A percentile compares a stretch with the other conserved stretches of the same genome.
phyloP scores from a whole-genome alignment of 2,113 vertebrate genomes.

The Sciurus niger region DNA sequence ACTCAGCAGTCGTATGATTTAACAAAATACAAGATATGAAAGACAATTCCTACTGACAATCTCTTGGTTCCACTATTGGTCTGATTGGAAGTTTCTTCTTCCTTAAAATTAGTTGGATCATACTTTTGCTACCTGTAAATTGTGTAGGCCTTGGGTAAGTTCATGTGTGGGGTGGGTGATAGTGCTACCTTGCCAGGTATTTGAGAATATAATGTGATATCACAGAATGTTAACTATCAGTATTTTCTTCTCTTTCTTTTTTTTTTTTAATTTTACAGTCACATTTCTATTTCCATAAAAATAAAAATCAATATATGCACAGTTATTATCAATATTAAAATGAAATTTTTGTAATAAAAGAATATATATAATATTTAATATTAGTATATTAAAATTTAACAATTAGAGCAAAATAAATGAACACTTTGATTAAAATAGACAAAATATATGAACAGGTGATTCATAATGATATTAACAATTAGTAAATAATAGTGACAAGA shows the following conservation, averaged over 20 bases:
- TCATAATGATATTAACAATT: background rate
- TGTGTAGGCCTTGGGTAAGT: background rate
- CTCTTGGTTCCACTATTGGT: background rate
- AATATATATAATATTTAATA: background rate
- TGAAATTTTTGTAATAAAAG: background rate
- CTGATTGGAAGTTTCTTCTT: background rate
- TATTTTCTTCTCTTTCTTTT: background rate
- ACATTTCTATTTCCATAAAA: slow-evolving; percentile 1
- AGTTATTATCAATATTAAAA: slow-evolving; percentile 1
- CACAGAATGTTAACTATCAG: background rate
- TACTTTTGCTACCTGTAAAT: background rate
- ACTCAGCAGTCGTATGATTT: background rate
- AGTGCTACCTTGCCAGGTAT: no score
- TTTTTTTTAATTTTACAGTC: background rate
- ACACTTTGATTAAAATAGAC: background rate
- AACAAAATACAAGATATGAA: background rate
- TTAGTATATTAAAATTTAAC: background rate
- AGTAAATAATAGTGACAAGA: slow-evolving; percentile 31
- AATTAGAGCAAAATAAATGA: slow-evolving; percentile 43
- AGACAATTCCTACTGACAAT: background rate
- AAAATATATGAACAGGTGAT: background rate
- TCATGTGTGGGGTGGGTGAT: no score
- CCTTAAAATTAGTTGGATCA: background rate
- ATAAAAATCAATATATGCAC: background rate
- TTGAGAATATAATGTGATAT: background rate